phyloP scores from a whole-genome alignment of 2,888 invertebrate genomes.

The Achlya flavicornis region DNA sequence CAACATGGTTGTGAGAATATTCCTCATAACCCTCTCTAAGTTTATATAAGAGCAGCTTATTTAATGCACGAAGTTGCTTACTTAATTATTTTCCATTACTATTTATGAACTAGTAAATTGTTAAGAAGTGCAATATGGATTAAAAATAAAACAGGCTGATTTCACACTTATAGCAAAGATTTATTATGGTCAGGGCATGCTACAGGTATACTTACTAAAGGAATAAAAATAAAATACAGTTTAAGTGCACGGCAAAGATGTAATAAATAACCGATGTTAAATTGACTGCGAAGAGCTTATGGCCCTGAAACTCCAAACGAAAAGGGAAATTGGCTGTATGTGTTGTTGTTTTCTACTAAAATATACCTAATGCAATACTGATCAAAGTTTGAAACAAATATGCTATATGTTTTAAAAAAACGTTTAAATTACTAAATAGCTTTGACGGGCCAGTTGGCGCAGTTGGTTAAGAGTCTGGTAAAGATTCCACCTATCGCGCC shows the following conservation, averaged over 20 bases:
- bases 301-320: conserved; percentile 65
- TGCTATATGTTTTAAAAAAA: no score
- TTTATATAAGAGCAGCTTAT: no score
- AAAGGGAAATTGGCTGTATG: conserved; percentile 55
- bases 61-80: no score
- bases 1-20: no score
- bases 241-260: conserved; percentile 71
- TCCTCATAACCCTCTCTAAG: no score
- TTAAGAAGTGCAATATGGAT: no score
- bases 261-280: conserved; percentile 79
- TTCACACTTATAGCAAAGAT: conserved; percentile 51
- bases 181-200: conserved; percentile 49
- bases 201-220: conserved; percentile 54
- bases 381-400: background rate
- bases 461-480: no score
- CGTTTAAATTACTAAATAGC: background rate
- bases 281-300: conserved; percentile 78
- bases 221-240: conserved; percentile 67
- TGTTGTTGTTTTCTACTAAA: conserved; percentile 33
- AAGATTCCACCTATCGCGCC: no score
- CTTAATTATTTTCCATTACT: no score
- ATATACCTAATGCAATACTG: conserved; percentile 22
- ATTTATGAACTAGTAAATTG: no score
- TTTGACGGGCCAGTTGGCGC: no score
- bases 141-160: conserved; percentile 30